Base-by-base conservation (phyloP, 2,888 invertebrate species). In the Alviniconcha strummeri region DNA sequence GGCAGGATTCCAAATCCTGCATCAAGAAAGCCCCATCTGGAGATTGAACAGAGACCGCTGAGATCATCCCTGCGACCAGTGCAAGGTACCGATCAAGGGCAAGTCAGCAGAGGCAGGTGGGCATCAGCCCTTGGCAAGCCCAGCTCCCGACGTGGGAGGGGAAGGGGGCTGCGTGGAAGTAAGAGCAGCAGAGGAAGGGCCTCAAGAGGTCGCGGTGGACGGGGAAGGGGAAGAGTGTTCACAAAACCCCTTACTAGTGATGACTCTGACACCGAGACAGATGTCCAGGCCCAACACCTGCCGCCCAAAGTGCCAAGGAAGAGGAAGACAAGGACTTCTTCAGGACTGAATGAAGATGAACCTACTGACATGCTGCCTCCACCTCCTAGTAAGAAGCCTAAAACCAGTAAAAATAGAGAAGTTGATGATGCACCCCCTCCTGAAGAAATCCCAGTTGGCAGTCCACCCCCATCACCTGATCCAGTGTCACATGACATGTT, bases 221-320 rank as follows among this genome's bases (percentile, higher is more conserved):
- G 64, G 52, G 78, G 64, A 78, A 52, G 15, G 15, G 64, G 78
- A 36, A 78, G 52, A 78, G 52, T 78, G 6, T 78, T 64, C 52
- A 78, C 64, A 60, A 64, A 78, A 17, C 64, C 64, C n/a, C 64
- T 56, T 19, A 78, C 64, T n/a, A 52, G 52, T 56, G 76, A 82
- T 4, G 82, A 82, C 11, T 82, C 82, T 54, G 82, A 82, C 57
- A 77, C 77, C 36, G 82, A 82, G 17, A 9, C n/a, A 36, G 76
- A 77, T 55, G 64, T 17, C 4, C 15, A 56, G 8, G 67, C 77
- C 17, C 9, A 15, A 7, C 9, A 2, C 17, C 77, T 9, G 36
- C 77, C 19, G 6, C 57, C 55, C 69, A 57, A 17, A 36, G n/a
- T 56, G 55, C 36, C 56, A 5, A 17, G 67, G 4, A 82, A 77